A percentile compares a stretch with the other conserved stretches of the same genome.
phyloP scores from a whole-genome alignment of 1,140 invertebrate species.

The Brachystomella parvula region DNA sequence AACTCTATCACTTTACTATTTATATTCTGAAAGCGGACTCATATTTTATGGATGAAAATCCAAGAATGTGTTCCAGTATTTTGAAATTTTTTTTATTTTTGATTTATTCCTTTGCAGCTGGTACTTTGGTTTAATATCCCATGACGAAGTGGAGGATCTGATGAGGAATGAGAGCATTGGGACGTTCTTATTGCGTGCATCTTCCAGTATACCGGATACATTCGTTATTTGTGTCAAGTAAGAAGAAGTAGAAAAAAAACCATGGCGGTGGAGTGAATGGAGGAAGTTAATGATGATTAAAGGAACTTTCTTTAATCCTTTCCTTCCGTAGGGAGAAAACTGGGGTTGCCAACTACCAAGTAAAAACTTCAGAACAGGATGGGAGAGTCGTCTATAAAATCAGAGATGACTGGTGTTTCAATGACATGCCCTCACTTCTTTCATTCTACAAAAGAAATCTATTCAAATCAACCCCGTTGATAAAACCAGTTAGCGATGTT shows the following conservation, averaged over 20 bases:
- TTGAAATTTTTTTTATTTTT: neutral
- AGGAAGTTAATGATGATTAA: neutral
- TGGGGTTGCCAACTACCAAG: conserved; percentile 12
- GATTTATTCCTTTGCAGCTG: conserved; percentile 8
- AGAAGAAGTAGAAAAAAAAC: neutral
- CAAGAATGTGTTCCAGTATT: no score
- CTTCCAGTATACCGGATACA: conserved; percentile 16
- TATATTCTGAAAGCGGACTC: no score
- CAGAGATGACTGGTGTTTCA: conserved; percentile 25
- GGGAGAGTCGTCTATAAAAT: conserved; percentile 2
- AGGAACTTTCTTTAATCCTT: neutral
- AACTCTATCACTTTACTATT: no score
- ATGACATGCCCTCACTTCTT: conserved; percentile 23
- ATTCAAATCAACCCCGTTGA: conserved; percentile 25
- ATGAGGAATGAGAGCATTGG: conserved; percentile 22
- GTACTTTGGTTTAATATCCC: conserved; percentile 16
- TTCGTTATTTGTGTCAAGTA: conserved; percentile 35
- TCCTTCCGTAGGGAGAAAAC: conserved; percentile 8
- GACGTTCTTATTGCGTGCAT: conserved; percentile 28
- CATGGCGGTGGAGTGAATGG: no score
- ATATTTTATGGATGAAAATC: no score
- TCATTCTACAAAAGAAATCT: conserved; percentile 33
- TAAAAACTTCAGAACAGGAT: conserved; percentile 5
- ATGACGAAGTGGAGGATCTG: conserved; percentile 20
- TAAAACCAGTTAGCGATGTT: conserved; percentile 19